A percentile compares a stretch with the other conserved stretches of the same genome.
Conservation (phyloP, 2,797 vertebrate species). For the Danio jaintianensis region DNA sequence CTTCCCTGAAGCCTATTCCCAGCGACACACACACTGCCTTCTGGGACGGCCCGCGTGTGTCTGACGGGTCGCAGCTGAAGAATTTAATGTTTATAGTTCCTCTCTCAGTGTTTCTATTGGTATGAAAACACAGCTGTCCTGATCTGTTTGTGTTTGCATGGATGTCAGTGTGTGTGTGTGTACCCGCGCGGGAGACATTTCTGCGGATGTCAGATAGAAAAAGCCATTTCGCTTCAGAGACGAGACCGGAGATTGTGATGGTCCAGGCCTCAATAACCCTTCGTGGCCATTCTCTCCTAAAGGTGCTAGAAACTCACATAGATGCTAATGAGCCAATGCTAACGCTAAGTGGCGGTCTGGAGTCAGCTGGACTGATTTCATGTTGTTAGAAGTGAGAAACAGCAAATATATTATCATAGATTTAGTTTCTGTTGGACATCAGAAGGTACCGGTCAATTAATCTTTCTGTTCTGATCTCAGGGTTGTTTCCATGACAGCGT, state of each 20-base stretch:
- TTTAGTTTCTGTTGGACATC: conserved; percentile 61
- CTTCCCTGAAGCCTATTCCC: neutral
- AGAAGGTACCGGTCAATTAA: conserved; percentile 67
- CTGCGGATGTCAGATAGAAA: conserved; percentile 22
- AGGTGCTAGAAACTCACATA: conserved; percentile 69
- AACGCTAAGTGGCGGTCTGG: conserved; percentile 60
- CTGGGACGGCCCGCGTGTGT: conserved; percentile 2
- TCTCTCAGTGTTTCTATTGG: conserved; percentile 18
- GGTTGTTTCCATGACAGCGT: neutral
- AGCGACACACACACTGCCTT: neutral
- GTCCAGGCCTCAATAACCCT: neutral
- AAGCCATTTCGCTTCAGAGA: conserved; percentile 19
- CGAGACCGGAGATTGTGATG: neutral
- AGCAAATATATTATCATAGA: conserved; percentile 61
- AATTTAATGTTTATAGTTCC: conserved; percentile 29
- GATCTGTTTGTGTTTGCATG: conserved; percentile 50
- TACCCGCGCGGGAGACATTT: conserved; percentile 29
- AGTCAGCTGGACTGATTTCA: conserved; percentile 83
- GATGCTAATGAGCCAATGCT: conserved; percentile 35
- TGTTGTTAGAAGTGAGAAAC: conserved; percentile 57
- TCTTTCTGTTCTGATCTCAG: conserved; percentile 62
- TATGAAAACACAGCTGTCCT: conserved; percentile 32
- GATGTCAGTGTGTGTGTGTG: conserved; percentile 36
- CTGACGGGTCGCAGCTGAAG: conserved; percentile 1
- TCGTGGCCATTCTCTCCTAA: conserved; percentile 58